Evolutionary conservation across 2,113 vertebrate species (phyloP).

Genomic region (Bubo scandiacus): DNA sequence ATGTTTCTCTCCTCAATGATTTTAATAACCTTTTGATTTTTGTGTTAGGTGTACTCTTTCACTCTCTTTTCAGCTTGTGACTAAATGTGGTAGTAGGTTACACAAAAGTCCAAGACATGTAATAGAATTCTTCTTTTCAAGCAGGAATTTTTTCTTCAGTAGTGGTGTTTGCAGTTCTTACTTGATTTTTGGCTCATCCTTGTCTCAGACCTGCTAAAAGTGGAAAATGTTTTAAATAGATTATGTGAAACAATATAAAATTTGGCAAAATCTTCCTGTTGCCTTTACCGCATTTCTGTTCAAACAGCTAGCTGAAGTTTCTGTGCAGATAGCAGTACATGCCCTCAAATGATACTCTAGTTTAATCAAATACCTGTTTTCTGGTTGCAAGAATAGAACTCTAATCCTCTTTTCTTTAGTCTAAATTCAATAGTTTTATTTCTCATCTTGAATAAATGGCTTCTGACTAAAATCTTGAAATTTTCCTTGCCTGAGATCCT

Average conservation of each 20-base stretch:
- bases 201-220: not conserved
- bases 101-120: not conserved
- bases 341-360: not conserved
- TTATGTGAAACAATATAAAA: not conserved
- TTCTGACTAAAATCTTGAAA: not conserved
- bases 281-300: not conserved
- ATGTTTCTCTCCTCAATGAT: not conserved
- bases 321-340: not conserved
- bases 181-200: not conserved
- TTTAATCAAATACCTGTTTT: not conserved
- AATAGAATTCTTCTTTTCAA: not conserved
- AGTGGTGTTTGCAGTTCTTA: not conserved
- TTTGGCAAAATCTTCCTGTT: not conserved
- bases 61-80: not conserved
- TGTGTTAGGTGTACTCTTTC: not conserved
- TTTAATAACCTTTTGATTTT: not conserved
- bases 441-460: not conserved
- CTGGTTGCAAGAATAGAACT: not conserved
- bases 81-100: not conserved
- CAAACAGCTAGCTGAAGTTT: not conserved
- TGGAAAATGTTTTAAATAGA: not conserved
- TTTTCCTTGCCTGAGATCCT: slow-evolving; percentile 31
- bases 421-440: not conserved
- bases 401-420: not conserved
- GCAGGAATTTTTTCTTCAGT: not conserved